Percentiles rank a stretch among this genome's conserved stretches.
phyloP scores from a whole-genome alignment of 53 echinoderm and acorn worm genomes.

The Apostichopus leukothele region DNA sequence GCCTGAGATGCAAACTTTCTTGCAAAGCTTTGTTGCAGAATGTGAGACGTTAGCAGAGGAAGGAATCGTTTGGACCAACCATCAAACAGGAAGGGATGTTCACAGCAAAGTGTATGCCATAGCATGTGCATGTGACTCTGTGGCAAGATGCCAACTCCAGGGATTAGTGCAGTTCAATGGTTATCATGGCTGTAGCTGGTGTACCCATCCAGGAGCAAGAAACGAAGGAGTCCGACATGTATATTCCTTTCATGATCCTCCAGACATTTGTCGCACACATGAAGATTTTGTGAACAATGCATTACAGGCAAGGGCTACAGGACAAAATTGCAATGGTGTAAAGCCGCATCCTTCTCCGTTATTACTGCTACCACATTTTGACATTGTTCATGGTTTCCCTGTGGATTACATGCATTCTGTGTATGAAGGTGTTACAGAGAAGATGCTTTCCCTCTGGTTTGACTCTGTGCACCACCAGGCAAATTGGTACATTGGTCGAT shows the following conservation, averaged over 20 bases:
- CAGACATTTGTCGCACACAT: neutral
- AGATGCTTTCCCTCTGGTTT: constrained; percentile 29
- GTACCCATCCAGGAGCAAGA: constrained; percentile 8
- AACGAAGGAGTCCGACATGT: constrained; percentile 8
- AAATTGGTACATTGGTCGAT: constrained; percentile 28
- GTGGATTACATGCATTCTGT: constrained; percentile 34
- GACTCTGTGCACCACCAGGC: constrained; percentile 18
- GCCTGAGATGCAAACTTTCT: constrained; percentile 51
- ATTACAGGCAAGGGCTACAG: neutral
- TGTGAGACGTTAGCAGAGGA: constrained; percentile 50
- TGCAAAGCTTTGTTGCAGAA: constrained; percentile 63
- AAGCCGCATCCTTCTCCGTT: constrained; percentile 5
- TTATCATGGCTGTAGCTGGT: constrained; percentile 54
- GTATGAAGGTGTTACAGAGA: constrained; percentile 26
- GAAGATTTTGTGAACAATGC: neutral
- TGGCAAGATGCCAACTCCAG: constrained; percentile 61
- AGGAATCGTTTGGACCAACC: constrained; percentile 50
- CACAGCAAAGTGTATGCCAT: constrained; percentile 50
- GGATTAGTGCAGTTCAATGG: constrained; percentile 65
- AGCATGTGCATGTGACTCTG: constrained; percentile 56
- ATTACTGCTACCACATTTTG: neutral
- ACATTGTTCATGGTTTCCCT: constrained; percentile 23
- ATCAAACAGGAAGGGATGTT: neutral
- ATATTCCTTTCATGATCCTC: constrained; percentile 11
- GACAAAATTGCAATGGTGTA: constrained; percentile 29